Evolutionary conservation across 2,888 invertebrate genomes (phyloP), one percentile per base, ranked within the genome.

Genomic region (Carcina quercana): DNA sequence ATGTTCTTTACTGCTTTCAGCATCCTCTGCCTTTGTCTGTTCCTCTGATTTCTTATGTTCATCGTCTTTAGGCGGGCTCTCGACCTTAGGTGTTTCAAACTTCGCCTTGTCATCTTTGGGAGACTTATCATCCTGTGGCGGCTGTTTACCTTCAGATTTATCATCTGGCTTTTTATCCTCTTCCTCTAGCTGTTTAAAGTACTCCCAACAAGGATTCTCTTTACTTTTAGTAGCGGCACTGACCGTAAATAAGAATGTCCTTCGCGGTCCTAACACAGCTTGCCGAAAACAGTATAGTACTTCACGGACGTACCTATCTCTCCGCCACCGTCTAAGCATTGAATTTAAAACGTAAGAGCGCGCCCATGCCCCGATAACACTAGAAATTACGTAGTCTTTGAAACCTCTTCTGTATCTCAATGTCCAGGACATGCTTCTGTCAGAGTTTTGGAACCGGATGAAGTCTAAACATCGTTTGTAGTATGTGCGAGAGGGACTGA

Each of bases 201-300:
- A n/a, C n/a, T n/a, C n/a, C n/a, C n/a, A n/a, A n/a, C n/a, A n/a
- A n/a, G n/a, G n/a, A n/a, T n/a, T n/a, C n/a, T n/a, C n/a, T n/a
- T n/a, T n/a, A 1, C 43, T 60, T 29, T 73, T 75, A 30, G 59
- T 83, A 0, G 75, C 78, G 0, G 82, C 84, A 1, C 78, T 69
- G 0, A 71, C 82, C 0, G 80, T 72, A 2, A 84, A 34, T 1
- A 82, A 39, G 0, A 84, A 43, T 0, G 76, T 78, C 34, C 66
- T 47, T 12, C 65, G 50, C 0, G 80, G 75, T 3, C 68, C 60
- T 8, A 73, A 46, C 34, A 78, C 59, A 1, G 75, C 63, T 22
- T 78, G 72, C 30, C 63, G 62, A 31, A 83, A 74, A 35, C 66
- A 60, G 38, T 69, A 60, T 36, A 80, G 56, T 37, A 79, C 67